A percentile compares a stretch with the other conserved stretches of the same genome.
Conservation (phyloP, 2,797 vertebrate genomes). For the Aselliscus stoliczkanus region DNA sequence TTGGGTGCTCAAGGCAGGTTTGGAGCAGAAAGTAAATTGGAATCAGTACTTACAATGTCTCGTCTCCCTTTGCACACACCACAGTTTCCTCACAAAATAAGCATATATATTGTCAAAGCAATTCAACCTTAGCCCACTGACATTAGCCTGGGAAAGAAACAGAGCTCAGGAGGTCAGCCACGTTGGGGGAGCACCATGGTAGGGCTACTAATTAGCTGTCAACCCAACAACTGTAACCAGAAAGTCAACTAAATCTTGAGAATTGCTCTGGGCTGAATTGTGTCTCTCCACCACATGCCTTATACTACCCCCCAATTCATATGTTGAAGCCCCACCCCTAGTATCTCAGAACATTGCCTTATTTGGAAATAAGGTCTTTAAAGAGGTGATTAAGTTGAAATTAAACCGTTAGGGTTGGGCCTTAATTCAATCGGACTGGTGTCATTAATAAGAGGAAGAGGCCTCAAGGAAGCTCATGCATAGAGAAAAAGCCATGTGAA, state of each 20-base stretch:
- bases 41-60: not conserved
- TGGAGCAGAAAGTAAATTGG: not conserved
- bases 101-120: not conserved
- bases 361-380: not conserved
- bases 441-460: not conserved
- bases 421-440: not conserved
- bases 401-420: not conserved
- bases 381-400: not conserved
- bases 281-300: fast-evolving
- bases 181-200: fast-evolving
- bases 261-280: not conserved
- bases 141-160: not conserved
- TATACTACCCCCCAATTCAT: not conserved
- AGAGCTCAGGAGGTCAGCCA: not conserved
- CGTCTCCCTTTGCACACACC: not conserved
- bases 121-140: not conserved
- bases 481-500: not conserved
- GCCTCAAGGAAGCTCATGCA: not conserved
- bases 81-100: not conserved
- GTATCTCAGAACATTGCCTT: not conserved
- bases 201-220: not conserved
- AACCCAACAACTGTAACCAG: not conserved
- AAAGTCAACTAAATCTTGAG: not conserved
- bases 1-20: not conserved
- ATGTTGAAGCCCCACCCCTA: not conserved